These are phyloP conservation scores for Porites lutea DNA, from an alignment of 64 coral and sea anemone species.

Conservation along the genomic window DNA sequence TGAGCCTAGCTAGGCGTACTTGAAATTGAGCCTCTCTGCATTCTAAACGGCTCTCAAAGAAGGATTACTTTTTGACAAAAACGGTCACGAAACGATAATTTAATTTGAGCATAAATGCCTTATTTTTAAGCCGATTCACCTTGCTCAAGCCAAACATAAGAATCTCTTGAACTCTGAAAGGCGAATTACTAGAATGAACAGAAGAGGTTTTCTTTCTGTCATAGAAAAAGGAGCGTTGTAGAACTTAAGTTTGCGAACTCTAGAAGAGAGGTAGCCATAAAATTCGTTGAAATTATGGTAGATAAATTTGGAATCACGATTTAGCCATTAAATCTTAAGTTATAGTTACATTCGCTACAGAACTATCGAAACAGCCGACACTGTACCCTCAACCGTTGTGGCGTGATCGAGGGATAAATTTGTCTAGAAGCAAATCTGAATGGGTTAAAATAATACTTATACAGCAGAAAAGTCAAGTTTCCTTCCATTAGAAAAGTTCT, in stretches of 20 bases:
- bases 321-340: constrained; percentile 11
- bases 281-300: constrained; percentile 20
- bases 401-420: too few species aligned
- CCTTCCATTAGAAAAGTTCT: background rate
- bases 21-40: constrained; percentile 11
- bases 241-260: background rate
- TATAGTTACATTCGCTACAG: constrained; percentile 8
- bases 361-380: background rate
- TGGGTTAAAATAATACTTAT: too few species aligned
- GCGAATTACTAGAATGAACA: too few species aligned
- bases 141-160: background rate
- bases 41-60: constrained; percentile 56
- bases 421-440: too few species aligned
- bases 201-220: background rate
- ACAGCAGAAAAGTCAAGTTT: background rate
- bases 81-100: constrained; percentile 17
- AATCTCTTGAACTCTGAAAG: constrained; percentile 32
- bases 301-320: background rate
- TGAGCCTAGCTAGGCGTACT: background rate
- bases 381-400: too few species aligned
- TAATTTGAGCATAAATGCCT: constrained; percentile 28
- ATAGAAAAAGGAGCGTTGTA: background rate
- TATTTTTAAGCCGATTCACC: constrained; percentile 9
- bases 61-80: constrained; percentile 39
- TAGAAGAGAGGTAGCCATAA: background rate